A percentile compares a stretch with the other conserved stretches of the same genome.
Conservation (phyloP, 2,797 vertebrate genomes). For the Brachyrhaphis roseni region DNA sequence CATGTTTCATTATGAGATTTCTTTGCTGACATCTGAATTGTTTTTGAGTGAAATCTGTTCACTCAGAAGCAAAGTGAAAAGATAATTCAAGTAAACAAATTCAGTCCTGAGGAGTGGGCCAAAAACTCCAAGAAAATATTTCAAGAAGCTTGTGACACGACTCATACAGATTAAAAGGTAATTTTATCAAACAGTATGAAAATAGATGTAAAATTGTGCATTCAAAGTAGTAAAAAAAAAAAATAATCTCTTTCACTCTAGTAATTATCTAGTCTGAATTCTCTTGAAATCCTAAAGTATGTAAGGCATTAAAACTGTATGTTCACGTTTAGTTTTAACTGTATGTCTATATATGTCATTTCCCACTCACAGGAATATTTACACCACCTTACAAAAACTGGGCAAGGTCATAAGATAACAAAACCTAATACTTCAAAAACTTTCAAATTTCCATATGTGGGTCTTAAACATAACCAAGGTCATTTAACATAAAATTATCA, state of each 20-base stretch:
- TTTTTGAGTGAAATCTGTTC: background rate
- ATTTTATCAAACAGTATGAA: background rate
- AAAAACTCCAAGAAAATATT: background rate
- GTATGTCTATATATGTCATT: background rate
- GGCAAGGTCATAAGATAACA: background rate
- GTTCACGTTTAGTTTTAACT: background rate
- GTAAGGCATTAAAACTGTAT: background rate
- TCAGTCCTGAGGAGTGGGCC: background rate
- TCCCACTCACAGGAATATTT: background rate
- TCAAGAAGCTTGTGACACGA: background rate
- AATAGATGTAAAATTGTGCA: background rate
- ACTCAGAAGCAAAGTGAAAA: background rate
- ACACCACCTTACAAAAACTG: background rate
- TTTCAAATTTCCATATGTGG: background rate
- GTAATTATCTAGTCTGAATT: background rate
- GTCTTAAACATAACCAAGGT: background rate
- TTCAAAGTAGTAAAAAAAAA: no score
- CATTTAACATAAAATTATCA: background rate
- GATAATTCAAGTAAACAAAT: background rate
- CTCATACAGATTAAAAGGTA: background rate
- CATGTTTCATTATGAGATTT: background rate
- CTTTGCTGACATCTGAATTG: background rate
- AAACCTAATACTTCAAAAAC: background rate
- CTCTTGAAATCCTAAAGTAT: background rate
- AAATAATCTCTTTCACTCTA: background rate